These are phyloP conservation scores for Acrocephalus arundinaceus DNA, from an alignment of 2,113 vertebrate genomes.

Conservation along the genomic window DNA sequence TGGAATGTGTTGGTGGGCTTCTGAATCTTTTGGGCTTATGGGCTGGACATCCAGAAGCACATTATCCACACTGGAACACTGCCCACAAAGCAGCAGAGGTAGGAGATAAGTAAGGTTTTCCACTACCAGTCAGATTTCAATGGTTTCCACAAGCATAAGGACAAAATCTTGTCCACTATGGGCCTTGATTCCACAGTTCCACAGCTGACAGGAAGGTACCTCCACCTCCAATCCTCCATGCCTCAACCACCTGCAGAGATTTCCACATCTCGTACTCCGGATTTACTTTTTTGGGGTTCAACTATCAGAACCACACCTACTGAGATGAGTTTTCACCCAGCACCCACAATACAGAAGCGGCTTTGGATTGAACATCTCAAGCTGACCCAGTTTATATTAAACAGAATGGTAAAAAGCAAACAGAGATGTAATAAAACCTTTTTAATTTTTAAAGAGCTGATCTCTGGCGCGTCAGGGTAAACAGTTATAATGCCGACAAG, in stretches of 20 bases:
- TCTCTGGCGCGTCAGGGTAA: background rate
- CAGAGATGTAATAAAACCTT: background rate
- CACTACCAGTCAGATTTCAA: background rate
- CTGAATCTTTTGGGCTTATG: background rate
- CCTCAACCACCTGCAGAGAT: background rate
- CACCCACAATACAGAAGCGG: background rate
- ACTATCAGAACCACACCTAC: background rate
- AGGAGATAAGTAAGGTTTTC: background rate
- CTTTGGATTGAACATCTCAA: background rate
- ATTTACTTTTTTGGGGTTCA: background rate
- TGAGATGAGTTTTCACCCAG: background rate
- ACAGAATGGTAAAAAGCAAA: background rate
- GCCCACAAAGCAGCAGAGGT: background rate
- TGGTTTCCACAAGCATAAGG: background rate
- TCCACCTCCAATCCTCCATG: background rate
- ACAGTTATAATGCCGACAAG: background rate
- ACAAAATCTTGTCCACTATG: background rate
- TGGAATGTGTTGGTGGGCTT: background rate
- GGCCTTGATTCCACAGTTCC: background rate
- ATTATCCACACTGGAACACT: background rate
- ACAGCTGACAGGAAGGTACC: background rate
- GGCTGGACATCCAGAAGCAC: background rate
- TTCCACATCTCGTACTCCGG: background rate
- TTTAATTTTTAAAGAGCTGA: slow-evolving; percentile 18
- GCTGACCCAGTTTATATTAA: slow-evolving; percentile 1